These are phyloP conservation scores for Idaea biselata DNA, from an alignment of 2,888 invertebrate genomes.

Conservation along the genomic window DNA sequence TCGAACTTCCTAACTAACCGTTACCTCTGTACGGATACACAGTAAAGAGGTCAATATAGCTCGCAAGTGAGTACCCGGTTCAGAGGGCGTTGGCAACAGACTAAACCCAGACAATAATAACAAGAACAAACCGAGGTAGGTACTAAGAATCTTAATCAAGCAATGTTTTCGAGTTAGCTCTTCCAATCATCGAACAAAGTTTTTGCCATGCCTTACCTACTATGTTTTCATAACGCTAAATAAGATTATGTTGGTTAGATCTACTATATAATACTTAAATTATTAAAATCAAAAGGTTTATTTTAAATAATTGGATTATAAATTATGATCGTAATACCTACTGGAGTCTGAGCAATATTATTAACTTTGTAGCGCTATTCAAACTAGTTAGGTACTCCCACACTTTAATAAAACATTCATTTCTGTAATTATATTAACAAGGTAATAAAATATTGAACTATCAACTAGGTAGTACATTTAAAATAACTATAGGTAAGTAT, in stretches of 20 bases:
- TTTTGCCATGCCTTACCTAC: constrained; percentile 23
- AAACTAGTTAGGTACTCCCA: constrained; percentile 39
- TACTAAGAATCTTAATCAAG: neutral
- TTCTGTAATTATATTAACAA: constrained; percentile 48
- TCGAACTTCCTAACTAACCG: no score
- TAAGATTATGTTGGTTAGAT: constrained; percentile 36
- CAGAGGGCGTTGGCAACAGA: no score
- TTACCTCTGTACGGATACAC: no score
- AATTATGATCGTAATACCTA: constrained; percentile 28
- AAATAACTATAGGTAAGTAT: constrained; percentile 32
- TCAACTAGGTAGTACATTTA: constrained; percentile 4
- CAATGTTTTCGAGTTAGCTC: constrained; percentile 9
- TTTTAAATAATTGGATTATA: constrained; percentile 50
- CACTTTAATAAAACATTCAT: constrained; percentile 43
- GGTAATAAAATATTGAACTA: constrained; percentile 39
- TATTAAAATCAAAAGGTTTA: constrained; percentile 38
- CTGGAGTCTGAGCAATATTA: constrained; percentile 15
- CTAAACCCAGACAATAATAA: no score
- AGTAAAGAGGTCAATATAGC: no score
- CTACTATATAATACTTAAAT: constrained; percentile 51
- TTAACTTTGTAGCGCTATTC: constrained; percentile 25
- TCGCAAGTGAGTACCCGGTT: no score
- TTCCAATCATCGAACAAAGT: constrained; percentile 23
- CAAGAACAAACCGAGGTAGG: no score
- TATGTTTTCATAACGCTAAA: neutral